A percentile compares a stretch with the other conserved stretches of the same genome.
These are phyloP conservation scores for Punctoribates punctum DNA, from an alignment of 2,888 invertebrate genomes.

Conservation along the genomic window DNA sequence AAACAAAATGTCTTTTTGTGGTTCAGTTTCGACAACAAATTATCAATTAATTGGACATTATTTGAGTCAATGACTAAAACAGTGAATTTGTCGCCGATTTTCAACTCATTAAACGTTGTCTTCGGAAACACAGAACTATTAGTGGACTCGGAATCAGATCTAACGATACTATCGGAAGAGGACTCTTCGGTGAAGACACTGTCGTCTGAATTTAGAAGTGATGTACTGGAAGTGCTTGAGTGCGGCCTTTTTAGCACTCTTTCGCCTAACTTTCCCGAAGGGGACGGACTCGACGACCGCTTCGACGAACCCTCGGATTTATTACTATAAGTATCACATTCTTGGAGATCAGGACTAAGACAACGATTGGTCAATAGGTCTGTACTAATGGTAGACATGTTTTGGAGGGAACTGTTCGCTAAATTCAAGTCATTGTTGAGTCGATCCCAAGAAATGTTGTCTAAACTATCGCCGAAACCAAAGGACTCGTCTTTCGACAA, in stretches of 20 bases:
- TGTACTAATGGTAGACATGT: not conserved
- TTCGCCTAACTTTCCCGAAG: not conserved
- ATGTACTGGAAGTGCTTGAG: not conserved
- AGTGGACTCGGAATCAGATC: not conserved
- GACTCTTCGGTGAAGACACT: not conserved
- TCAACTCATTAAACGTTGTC: not conserved
- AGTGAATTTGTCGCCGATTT: slow-evolving; percentile 1
- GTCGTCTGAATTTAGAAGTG: not conserved
- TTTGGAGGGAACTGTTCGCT: not conserved
- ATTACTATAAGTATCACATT: not conserved
- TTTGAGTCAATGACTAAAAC: not conserved
- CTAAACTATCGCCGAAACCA: slow-evolving; percentile 25
- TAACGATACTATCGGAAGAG: not conserved
- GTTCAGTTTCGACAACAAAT: not conserved
- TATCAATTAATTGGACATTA: not conserved
- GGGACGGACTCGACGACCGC: not conserved
- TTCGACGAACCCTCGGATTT: not conserved
- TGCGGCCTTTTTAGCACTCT: not conserved
- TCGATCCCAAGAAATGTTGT: slow-evolving; percentile 21
- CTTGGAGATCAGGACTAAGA: not conserved
- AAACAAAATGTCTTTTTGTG: not conserved
- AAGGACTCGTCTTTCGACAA: not conserved
- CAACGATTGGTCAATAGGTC: not conserved
- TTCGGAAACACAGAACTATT: not conserved
- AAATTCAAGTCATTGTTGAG: not conserved